Base-by-base conservation (phyloP, 2,888 invertebrate genomes). In the Gymnoscelis rufifasciata region DNA sequence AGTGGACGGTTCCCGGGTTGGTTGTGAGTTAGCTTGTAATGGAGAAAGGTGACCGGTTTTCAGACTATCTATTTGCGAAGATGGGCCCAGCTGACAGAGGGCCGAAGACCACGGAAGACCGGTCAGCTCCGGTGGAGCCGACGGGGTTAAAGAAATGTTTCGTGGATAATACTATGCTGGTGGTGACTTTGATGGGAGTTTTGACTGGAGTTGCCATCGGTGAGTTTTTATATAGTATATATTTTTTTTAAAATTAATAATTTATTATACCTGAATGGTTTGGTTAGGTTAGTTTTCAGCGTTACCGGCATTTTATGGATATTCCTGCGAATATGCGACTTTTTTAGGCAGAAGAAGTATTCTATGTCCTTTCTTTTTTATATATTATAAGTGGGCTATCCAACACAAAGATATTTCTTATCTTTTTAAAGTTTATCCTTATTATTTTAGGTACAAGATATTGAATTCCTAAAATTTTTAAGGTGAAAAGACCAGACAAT, bases 1-100 rank as follows among this genome's bases (percentile, higher is more conserved):
- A 19, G 33, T n/a, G 38, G 11, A 36, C 42, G 38, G 45, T 39
- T 27, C 13, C 33, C 28, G 14, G 44, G 26, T 37, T 40, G 62
- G 69, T 75, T 72, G 72, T 72, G 45, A 59, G 57, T 64, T 59
- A 62, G 57, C 71, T 74, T 80, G 87, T 83, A 69, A 90, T 90
- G 90, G 91, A 91, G 89, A 90, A 89, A 81, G 80, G 90, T 83
- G 90, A 88, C 80, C 90, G 90, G 68, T 92, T 93, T 91, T 92
- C 93, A 92, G 93, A 93, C 83, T 94, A 93, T 86, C 89, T 93
- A 83, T 93, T 93, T 80, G 92, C 93, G 81, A 93, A 93, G 90
- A 93, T 94, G 93, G 92, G 93, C 74, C 91, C 91, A 63, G 90
- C 90, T 56, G 89, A 89, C 60, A 81, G 89, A 59, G 88, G 90